Evolutionary conservation across 2,113 vertebrate species (phyloP).

Genomic region (Gambusia affinis): DNA sequence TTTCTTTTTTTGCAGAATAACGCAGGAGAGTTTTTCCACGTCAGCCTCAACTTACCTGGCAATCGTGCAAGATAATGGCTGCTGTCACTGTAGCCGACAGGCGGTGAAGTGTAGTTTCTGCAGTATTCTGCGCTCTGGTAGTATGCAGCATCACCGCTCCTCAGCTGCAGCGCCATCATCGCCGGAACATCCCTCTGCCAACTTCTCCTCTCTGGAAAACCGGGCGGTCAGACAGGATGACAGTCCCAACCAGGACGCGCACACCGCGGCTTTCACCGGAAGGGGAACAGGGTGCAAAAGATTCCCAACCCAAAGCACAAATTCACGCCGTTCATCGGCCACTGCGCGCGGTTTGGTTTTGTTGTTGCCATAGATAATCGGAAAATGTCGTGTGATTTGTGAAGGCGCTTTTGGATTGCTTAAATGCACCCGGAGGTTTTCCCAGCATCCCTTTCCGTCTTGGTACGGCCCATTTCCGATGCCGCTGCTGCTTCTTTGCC

Average conservation of each 20-base stretch:
- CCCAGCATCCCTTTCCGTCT: neutral
- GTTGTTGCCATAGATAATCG: accelerated
- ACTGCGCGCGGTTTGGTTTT: accelerated
- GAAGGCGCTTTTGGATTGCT: neutral
- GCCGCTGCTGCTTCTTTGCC: conserved; percentile 61
- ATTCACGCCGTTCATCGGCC: accelerated
- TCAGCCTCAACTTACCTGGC: conserved; percentile 75
- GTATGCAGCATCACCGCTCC: conserved; percentile 76
- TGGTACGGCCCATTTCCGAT: conserved; percentile 81
- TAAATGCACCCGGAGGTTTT: neutral
- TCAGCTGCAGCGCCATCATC: conserved; percentile 84
- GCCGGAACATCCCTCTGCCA: conserved; percentile 72
- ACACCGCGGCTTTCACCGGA: conserved; percentile 14
- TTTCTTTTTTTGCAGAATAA: conserved; percentile 36
- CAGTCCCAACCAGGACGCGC: conserved; percentile 36
- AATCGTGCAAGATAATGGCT: conserved; percentile 77
- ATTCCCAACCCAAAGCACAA: too few relatives aligned
- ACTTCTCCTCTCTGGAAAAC: conserved; percentile 65
- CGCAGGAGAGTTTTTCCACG: conserved; percentile 28
- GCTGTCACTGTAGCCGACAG: conserved; percentile 72
- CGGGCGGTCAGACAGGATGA: conserved; percentile 55
- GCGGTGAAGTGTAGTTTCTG: conserved; percentile 72
- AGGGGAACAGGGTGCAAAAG: conserved; percentile 11
- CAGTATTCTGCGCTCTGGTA: conserved; percentile 76
- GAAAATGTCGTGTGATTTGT: accelerated